Percentiles rank a stretch among this genome's conserved stretches.
phyloP scores from a whole-genome alignment of 2,888 invertebrate species.

The Hedya salicella region DNA sequence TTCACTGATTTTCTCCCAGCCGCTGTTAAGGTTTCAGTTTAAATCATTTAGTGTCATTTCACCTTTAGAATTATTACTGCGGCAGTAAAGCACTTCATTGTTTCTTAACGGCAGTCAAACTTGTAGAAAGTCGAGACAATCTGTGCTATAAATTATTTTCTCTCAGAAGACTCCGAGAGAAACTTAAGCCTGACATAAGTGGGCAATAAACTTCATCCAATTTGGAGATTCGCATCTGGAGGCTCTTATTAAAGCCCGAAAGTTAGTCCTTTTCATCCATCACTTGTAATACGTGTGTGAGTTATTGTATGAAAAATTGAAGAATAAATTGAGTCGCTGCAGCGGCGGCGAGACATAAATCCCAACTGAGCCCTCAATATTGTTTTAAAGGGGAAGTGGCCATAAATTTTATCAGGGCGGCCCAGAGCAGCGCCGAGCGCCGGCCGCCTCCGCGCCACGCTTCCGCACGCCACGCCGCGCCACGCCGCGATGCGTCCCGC shows the following conservation, averaged over 20 bases:
- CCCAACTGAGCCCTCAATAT: constrained; percentile 86
- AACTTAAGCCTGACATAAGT: constrained; percentile 85
- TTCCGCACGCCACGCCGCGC: constrained; percentile 49
- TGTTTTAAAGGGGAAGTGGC: constrained; percentile 86
- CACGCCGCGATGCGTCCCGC: constrained; percentile 49
- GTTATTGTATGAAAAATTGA: constrained; percentile 86
- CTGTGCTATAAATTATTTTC: constrained; percentile 83
- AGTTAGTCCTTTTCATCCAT: constrained; percentile 86
- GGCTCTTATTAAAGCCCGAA: constrained; percentile 85
- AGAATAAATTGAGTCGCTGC: constrained; percentile 86
- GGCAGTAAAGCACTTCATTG: constrained; percentile 54
- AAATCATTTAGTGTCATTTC: constrained; percentile 26
- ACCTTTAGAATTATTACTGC: constrained; percentile 21
- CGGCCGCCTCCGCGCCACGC: constrained; percentile 56
- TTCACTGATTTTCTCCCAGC: constrained; percentile 1
- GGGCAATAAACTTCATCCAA: constrained; percentile 85
- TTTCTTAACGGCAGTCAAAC: constrained; percentile 72
- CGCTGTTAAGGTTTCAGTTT: constrained; percentile 2
- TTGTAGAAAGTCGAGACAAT: constrained; percentile 78
- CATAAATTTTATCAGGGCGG: constrained; percentile 85
- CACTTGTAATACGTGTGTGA: constrained; percentile 85
- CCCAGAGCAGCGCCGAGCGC: constrained; percentile 62
- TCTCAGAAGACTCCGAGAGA: constrained; percentile 81
- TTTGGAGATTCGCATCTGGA: constrained; percentile 86
- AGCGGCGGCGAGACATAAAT: constrained; percentile 85